Percentiles rank a stretch among this genome's conserved stretches.
These are phyloP conservation scores for Flexamia atlantica DNA, from an alignment of 2,888 invertebrate species.

Conservation along the genomic window DNA sequence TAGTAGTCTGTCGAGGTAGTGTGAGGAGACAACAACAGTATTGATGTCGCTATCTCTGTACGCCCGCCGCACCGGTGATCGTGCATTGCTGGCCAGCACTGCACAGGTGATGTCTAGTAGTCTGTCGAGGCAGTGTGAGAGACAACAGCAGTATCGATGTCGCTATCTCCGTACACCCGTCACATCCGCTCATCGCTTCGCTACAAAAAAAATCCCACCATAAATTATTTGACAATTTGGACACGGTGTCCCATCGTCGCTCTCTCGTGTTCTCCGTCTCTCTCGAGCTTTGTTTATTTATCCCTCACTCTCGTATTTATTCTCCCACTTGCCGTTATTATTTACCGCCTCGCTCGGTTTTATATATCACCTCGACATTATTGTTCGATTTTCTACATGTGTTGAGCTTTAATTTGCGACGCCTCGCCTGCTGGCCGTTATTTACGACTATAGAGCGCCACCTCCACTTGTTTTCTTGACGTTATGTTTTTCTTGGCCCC, in stretches of 20 bases:
- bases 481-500: conserved; percentile 51
- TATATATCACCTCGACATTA: conserved; percentile 56
- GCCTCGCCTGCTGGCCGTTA: conserved; percentile 49
- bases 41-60: too few relatives aligned
- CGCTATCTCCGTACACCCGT: conserved; percentile 3
- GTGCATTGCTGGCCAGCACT: background rate
- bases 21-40: too few relatives aligned
- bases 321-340: conserved; percentile 58
- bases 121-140: conserved; percentile 10
- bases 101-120: background rate
- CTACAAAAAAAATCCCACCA: conserved; percentile 12
- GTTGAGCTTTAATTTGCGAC: conserved; percentile 58
- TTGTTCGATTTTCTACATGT: conserved; percentile 48
- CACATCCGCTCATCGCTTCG: conserved; percentile 23
- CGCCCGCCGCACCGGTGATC: too few relatives aligned
- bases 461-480: conserved; percentile 41
- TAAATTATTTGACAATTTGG: conserved; percentile 57
- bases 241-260: conserved; percentile 11
- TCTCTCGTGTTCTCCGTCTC: conserved; percentile 18
- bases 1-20: too few relatives aligned
- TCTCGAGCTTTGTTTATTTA: conserved; percentile 42
- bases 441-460: conserved; percentile 48
- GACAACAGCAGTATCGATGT: conserved; percentile 3
- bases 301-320: conserved; percentile 46
- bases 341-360: conserved; percentile 51